Evolutionary conservation across 2,888 invertebrate species (phyloP).

Genomic region (Onchidella celtica): DNA sequence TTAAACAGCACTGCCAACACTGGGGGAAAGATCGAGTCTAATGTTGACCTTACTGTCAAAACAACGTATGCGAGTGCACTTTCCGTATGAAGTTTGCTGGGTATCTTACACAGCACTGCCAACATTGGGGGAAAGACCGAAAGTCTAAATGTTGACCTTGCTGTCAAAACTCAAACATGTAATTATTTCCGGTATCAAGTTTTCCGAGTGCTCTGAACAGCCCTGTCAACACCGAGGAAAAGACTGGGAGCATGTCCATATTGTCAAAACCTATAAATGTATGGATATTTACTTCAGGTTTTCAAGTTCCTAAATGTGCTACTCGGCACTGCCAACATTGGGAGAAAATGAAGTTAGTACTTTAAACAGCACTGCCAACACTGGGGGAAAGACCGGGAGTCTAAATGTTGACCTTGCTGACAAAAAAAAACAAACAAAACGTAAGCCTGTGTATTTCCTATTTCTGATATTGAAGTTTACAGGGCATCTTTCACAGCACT

Average conservation of each 20-base stretch:
- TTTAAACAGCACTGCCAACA: background rate
- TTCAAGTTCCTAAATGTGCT: too few relatives aligned
- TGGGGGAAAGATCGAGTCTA: background rate
- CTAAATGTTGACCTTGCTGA: background rate
- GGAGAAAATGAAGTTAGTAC: background rate
- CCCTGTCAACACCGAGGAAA: too few relatives aligned
- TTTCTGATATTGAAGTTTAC: background rate
- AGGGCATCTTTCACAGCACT: background rate
- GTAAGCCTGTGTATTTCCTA: too few relatives aligned
- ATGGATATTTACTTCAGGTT: too few relatives aligned
- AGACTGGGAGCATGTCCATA: too few relatives aligned
- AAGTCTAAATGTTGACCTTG: slow-evolving; percentile 27
- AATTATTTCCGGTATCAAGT: too few relatives aligned
- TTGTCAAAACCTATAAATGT: too few relatives aligned
- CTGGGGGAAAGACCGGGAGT: background rate
- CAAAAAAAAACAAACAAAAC: too few relatives aligned
- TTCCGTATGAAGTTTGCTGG: too few relatives aligned
- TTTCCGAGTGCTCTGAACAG: too few relatives aligned
- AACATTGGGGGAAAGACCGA: slow-evolving; percentile 13
- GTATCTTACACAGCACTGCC: slow-evolving; percentile 6
- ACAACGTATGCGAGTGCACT: too few relatives aligned
- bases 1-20: background rate
- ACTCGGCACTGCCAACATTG: too few relatives aligned
- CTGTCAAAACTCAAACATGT: background rate
- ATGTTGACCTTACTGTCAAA: background rate